Percentiles rank a stretch among this genome's conserved stretches.
Conservation (phyloP, 2,797 vertebrate species). For the Macrochelys suwanniensis region DNA sequence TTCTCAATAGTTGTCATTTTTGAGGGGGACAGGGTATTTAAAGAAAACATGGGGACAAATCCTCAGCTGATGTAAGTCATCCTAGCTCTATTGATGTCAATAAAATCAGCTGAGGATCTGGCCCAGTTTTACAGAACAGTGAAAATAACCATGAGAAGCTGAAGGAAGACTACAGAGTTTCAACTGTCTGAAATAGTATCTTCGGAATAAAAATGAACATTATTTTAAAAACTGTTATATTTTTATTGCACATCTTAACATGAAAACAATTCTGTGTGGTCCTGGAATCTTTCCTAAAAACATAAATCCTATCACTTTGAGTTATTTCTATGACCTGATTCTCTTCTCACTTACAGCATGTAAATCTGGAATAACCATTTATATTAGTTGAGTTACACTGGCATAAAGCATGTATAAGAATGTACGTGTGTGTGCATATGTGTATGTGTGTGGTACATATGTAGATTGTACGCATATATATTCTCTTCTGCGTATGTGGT, state of each 20-base stretch:
- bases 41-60: background rate
- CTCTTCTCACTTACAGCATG: background rate
- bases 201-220: background rate
- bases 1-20: background rate
- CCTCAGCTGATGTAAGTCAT: background rate
- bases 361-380: background rate
- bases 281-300: background rate
- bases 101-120: background rate
- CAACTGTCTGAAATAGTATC: background rate
- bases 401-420: background rate
- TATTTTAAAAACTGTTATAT: background rate
- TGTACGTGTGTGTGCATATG: rapidly evolving
- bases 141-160: background rate
- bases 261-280: background rate
- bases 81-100: background rate
- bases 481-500: background rate
- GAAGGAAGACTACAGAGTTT: background rate
- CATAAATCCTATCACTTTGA: background rate
- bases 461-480: background rate
- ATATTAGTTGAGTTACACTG: background rate
- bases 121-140: background rate
- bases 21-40: background rate
- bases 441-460: background rate
- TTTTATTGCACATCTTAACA: background rate
- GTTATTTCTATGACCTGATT: background rate